Conservation (phyloP, 2,888 invertebrate genomes). For the Tortricodes alternella region DNA sequence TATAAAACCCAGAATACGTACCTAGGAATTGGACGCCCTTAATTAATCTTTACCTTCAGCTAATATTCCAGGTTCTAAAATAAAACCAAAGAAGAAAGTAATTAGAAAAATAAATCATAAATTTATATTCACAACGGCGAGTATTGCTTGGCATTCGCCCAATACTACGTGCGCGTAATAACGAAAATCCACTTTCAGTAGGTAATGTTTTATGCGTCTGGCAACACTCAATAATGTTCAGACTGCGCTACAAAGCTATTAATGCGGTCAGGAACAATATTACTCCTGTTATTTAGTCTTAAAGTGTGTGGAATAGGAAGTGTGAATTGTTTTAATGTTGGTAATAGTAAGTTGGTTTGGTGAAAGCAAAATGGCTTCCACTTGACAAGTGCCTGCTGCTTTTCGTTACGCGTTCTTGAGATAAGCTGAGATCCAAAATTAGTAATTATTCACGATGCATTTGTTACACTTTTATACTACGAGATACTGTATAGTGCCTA, state of each 20-base stretch:
- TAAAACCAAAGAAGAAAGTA: neutral
- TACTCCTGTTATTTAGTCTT: neutral
- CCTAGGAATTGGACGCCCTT: neutral
- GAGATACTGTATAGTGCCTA: neutral
- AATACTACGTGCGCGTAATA: conserved; percentile 56
- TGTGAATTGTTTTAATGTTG: neutral
- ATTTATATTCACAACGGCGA: conserved; percentile 46
- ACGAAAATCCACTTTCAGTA: conserved; percentile 65
- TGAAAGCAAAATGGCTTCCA: conserved; percentile 42
- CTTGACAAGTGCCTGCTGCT: conserved; percentile 42
- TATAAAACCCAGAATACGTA: neutral
- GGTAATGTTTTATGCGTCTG: conserved; percentile 64
- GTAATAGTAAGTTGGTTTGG: conserved; percentile 4
- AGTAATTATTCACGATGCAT: too few species aligned
- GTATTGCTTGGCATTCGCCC: conserved; percentile 53
- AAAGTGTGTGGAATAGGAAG: neutral
- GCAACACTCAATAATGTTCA: conserved; percentile 55
- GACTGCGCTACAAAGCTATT: conserved; percentile 32
- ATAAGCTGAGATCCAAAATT: conserved; percentile 35
- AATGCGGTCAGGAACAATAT: conserved; percentile 11
- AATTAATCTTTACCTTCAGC: conserved; percentile 9
- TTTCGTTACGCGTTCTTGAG: conserved; percentile 40
- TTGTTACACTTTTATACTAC: too few species aligned
- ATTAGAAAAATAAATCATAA: conserved; percentile 8
- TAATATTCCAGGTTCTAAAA: neutral